phyloP scores from a whole-genome alignment of 2,113 vertebrate species.

The Tachuris rubrigastra region DNA sequence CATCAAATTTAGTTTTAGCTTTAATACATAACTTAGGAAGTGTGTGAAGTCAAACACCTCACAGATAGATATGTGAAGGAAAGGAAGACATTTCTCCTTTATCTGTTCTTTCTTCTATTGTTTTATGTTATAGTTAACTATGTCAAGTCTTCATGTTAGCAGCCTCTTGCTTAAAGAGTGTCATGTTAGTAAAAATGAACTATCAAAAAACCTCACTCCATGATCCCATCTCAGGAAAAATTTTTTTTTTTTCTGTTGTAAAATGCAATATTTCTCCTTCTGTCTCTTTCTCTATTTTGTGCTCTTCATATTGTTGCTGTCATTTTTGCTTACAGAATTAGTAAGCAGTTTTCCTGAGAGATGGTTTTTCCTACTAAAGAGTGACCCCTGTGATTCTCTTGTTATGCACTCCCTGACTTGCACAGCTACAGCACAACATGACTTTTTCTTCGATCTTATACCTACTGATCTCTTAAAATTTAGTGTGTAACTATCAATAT shows the following conservation, averaged over 20 bases:
- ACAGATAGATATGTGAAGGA: not conserved
- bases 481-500: not conserved
- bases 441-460: not conserved
- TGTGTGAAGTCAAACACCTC: not conserved
- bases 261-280: not conserved
- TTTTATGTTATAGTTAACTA: not conserved
- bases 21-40: not conserved
- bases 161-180: not conserved
- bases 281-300: not conserved
- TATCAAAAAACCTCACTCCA: not conserved
- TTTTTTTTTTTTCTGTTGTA: not conserved
- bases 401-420: not conserved
- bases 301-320: not conserved
- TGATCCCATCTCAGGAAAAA: not conserved
- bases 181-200: not conserved
- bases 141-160: not conserved
- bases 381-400: accelerated
- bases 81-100: not conserved
- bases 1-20: constrained; percentile 17
- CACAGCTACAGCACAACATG: not conserved
- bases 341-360: not conserved
- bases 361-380: not conserved
- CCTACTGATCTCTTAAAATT: not conserved
- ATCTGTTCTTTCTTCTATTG: not conserved
- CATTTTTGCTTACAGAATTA: not conserved